Evolutionary conservation across 2,797 vertebrate species (phyloP), one percentile per base, ranked within the genome.

Genomic region (Leptodactylus fallax): DNA sequence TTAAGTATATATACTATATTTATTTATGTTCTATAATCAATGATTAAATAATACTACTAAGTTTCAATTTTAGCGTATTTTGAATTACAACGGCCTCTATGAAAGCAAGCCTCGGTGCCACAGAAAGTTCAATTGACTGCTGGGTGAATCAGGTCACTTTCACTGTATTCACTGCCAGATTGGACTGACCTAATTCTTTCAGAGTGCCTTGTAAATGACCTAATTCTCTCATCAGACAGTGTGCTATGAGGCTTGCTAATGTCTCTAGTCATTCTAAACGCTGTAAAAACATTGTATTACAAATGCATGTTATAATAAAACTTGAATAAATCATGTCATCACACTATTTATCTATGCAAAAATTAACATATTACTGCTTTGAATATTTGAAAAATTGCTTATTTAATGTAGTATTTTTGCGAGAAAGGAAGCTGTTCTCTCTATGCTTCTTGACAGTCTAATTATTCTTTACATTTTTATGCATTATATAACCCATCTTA

Each of bases 171-270:
- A 58, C 88, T 86, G 85, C 61, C 85, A 87, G 88, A 86, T 87
- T 82, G 80, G 69, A 51, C 61, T 89, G 88, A 89, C 88, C 88
- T 89, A 89, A 89, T 89, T 89, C 84, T 89, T 83, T 83, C 88
- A 87, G 80, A 89, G 74, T 83, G 88, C 80, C 80, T 89, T 89
- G 88, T 89, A 89, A 89, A 89, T 89, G 85, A 86, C 88, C 88
- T 87, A 87, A 89, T 89, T 89, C 83, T 79, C 85, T 86, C 85
- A 86, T 89, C 80, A 87, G 85, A 89, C 88, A 86, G 61, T 87
- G 85, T 83, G 63, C 88, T 89, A 79, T 85, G 80, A 89, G 72
- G 88, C 85, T 83, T 89, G 51, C 88, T 89, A 89, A 89, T 89
- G 85, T 86, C 79, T 86, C 21, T 45, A 79, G 88, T 83, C 88